Evolutionary conservation across 2,888 invertebrate genomes (phyloP), one percentile per base, ranked within the genome.

Genomic region (Loripinus fragilis): DNA sequence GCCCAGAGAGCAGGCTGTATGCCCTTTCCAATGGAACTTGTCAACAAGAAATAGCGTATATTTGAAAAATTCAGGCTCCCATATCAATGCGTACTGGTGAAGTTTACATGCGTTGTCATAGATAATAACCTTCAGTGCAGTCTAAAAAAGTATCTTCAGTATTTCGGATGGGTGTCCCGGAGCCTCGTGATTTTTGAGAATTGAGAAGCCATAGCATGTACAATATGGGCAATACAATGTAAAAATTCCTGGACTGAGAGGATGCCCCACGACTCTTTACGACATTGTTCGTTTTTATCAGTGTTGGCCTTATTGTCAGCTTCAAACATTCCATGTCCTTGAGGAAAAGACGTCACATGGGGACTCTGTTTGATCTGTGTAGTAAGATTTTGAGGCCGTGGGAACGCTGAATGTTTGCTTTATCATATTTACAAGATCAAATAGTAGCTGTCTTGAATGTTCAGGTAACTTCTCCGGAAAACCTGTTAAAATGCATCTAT

Each of bases 1-100:
- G 3, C 60, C 60, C 1, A 60, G 3, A 10, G 60, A 60, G 20
- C 60, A 60, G 1, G 60, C 60, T 33, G n/a, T 60, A 33, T 60
- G 60, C 33, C 60, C 60, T 60, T 60, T 60, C 60, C 60, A 60
- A 33, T 60, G 60, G n/a, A 60, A 60, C 33, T 20, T 60, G 17
- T 60, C 60, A 10, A 60, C 60, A 20, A 60, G 1, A 17, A 60
- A 60, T 3, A 60, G 1, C 17, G 60, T 60, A 17, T 60, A 12
- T 17, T 60, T 60, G 17, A 60, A 60, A 60, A 33, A 60, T 2
- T 1, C 60, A 1, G 60, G 60, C 17, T 60, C 60, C n/a, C 60
- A 33, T 33, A 60, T 33, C 33, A 60, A 60, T 33, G 10, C 12
- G 23, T 60, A 60, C 17, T 60, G 60, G 33, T 60, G 60, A 17